These are phyloP conservation scores for Apocrypta bakeri DNA, from an alignment of 1,140 invertebrate species.

Conservation along the genomic window DNA sequence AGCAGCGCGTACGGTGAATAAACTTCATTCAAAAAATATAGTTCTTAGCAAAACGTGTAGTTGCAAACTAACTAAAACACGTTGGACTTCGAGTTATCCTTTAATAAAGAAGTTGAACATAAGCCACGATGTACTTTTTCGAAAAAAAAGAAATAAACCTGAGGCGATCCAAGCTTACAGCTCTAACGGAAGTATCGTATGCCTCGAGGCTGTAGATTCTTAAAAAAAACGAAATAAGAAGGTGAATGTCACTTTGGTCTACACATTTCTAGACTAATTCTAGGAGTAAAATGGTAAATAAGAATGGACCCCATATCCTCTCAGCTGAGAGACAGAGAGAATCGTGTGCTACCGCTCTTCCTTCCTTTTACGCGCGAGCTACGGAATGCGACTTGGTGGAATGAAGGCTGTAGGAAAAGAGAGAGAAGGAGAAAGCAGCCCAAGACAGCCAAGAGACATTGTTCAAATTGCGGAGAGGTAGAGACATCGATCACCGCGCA, in stretches of 20 bases:
- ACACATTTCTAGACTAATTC: background rate
- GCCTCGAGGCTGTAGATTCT: background rate
- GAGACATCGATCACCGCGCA: constrained; percentile 66
- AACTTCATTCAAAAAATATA: no score
- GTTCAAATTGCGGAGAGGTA: constrained; percentile 65
- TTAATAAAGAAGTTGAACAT: background rate
- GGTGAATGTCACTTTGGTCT: background rate
- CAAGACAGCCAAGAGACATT: constrained; percentile 58
- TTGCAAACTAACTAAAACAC: no score
- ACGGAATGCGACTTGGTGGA: constrained; percentile 57
- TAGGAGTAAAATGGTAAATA: constrained; percentile 66
- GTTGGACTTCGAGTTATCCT: no score
- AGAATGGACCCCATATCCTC: constrained; percentile 60
- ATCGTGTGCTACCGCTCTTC: constrained; percentile 53
- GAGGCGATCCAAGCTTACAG: background rate
- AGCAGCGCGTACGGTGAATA: no score
- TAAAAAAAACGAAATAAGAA: background rate
- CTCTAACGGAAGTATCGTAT: background rate
- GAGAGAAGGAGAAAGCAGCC: constrained; percentile 5
- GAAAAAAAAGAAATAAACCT: no score
- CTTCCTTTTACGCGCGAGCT: constrained; percentile 61
- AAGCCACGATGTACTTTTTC: no score
- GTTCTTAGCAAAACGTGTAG: no score
- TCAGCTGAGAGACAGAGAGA: background rate
- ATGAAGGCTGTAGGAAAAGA: constrained; percentile 50